Evolutionary conservation across 2,113 vertebrate genomes (phyloP).

Genomic region (Himantopus leucocephalus): DNA sequence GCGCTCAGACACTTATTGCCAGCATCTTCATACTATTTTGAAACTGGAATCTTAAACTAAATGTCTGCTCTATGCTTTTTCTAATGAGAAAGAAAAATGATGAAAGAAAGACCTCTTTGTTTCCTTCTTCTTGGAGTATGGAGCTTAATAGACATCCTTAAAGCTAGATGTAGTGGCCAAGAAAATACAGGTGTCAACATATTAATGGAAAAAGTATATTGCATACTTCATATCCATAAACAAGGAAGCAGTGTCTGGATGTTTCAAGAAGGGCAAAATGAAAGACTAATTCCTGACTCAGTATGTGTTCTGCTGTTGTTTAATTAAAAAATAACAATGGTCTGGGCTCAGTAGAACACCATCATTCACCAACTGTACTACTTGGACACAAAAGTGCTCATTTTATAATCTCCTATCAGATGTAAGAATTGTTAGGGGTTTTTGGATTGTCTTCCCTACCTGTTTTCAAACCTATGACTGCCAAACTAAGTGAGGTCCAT

Average conservation of each 20-base stretch:
- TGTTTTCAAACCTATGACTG: neutral
- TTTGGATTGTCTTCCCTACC: neutral
- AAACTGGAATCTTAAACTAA: conserved; percentile 26
- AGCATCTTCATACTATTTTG: neutral
- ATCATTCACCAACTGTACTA: neutral
- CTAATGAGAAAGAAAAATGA: neutral
- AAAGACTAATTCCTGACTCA: neutral
- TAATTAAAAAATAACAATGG: conserved; percentile 4
- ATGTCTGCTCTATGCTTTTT: conserved; percentile 1
- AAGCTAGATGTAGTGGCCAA: neutral
- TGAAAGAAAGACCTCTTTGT: neutral
- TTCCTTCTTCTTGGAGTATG: neutral
- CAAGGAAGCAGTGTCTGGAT: neutral
- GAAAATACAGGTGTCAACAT: conserved; percentile 29
- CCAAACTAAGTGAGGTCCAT: neutral
- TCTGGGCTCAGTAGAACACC: neutral
- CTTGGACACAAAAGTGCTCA: neutral
- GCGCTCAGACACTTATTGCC: neutral
- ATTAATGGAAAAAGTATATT: neutral
- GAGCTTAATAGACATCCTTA: neutral
- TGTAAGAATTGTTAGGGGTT: neutral
- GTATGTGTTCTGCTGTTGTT: conserved; percentile 42
- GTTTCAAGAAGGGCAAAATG: neutral
- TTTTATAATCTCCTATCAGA: neutral
- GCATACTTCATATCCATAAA: neutral